These are phyloP conservation scores for Stigmatopora nigra DNA, from an alignment of 2,113 vertebrate genomes.

Conservation along the genomic window DNA sequence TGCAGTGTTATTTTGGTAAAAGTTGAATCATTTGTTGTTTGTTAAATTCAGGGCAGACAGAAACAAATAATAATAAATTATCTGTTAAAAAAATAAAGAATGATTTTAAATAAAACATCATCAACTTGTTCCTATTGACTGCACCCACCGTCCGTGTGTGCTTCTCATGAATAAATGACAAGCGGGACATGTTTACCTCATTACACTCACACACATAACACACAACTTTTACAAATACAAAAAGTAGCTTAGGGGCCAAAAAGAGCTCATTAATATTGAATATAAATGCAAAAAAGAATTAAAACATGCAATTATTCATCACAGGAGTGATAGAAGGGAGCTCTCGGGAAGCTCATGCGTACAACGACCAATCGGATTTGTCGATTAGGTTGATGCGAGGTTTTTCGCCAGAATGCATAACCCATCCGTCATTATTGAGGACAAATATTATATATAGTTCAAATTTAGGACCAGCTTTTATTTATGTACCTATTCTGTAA, in stretches of 20 bases:
- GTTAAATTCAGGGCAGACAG: neutral
- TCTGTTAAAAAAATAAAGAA: slow-evolving; percentile 60
- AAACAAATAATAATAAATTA: slow-evolving; percentile 28
- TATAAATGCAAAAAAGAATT: slow-evolving; percentile 51
- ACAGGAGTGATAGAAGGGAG: slow-evolving; percentile 24
- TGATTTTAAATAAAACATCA: slow-evolving; percentile 79
- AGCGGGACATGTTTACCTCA: slow-evolving; percentile 69
- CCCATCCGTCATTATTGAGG: neutral
- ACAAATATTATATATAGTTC: no score
- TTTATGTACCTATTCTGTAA: no score
- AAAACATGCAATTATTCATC: slow-evolving; percentile 66
- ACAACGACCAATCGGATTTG: slow-evolving; percentile 1
- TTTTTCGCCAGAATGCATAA: neutral
- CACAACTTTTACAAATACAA: slow-evolving; percentile 15
- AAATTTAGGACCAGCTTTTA: no score
- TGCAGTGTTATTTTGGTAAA: neutral
- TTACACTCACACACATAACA: slow-evolving; percentile 32
- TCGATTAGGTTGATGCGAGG: neutral
- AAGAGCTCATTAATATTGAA: slow-evolving; percentile 67
- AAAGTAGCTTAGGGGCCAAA: slow-evolving; percentile 35
- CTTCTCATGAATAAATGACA: slow-evolving; percentile 86
- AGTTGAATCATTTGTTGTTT: slow-evolving; percentile 5
- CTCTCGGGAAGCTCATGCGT: neutral
- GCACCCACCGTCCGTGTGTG: slow-evolving; percentile 66
- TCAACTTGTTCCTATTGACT: slow-evolving; percentile 67